phyloP scores from a whole-genome alignment of 2,888 invertebrate species.

The Nephrotoma flavescens region DNA sequence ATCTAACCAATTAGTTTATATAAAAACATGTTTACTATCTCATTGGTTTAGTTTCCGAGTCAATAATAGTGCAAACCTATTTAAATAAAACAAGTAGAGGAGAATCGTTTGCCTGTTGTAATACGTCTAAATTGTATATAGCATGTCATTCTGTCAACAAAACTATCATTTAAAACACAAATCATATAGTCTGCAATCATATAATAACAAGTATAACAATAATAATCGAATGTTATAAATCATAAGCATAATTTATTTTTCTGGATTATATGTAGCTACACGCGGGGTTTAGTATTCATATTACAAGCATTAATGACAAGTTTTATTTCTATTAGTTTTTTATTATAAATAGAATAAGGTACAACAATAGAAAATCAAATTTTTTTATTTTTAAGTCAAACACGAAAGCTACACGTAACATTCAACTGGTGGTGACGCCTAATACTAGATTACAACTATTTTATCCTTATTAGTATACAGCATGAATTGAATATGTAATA shows the following conservation, averaged over 20 bases:
- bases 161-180: background rate
- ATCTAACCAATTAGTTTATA: too few species aligned
- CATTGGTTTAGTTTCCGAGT: too few species aligned
- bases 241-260: background rate
- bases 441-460: background rate
- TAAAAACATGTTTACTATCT: too few species aligned
- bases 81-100: too few species aligned
- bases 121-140: background rate
- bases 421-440: background rate
- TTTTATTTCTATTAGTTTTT: background rate
- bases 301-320: background rate
- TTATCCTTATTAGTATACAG: too few species aligned
- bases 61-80: too few species aligned
- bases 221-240: background rate
- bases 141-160: background rate
- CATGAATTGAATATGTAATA: too few species aligned
- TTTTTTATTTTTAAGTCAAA: background rate
- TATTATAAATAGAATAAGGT: background rate
- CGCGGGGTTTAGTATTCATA: background rate
- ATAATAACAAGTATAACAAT: background rate
- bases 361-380: background rate
- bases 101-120: too few species aligned
- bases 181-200: background rate
- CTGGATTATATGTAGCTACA: too few species aligned
- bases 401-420: background rate